Base-by-base conservation (phyloP, 2,888 invertebrate species). In the Ophion ventricosus region DNA sequence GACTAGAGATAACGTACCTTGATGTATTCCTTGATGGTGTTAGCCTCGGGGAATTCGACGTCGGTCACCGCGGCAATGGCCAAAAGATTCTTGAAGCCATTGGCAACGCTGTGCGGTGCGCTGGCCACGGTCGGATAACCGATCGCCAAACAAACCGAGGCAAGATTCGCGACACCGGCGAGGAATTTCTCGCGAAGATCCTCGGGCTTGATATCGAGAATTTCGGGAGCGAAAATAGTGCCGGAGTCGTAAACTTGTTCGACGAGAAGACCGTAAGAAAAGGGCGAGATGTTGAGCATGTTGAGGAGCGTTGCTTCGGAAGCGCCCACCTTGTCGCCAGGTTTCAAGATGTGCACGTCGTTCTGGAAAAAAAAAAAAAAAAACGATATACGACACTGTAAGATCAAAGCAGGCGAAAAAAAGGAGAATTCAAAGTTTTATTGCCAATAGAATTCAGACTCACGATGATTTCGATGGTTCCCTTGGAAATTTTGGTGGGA, bases 221-320 rank as follows among this genome's bases (percentile, higher is more conserved):
- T 98, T 88, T 97, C 97, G 0, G 99, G 99, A 23, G 98, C 97
- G 94, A 99, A 99, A 92, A 99, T 97, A 89, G 99, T 99, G 82
- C 99, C 99, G 86, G 98, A 98, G 94, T 99, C 99, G 91, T 99
- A 99, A 1, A 99, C 99, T 95, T 97, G 97, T 94, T 97, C 97
- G 86, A 99, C 98, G 63, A 97, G 95, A 90, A 99, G 95, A 95
- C 99, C 99, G 92, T 99, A 99, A 75, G 98, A 98, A 95, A 99
- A 99, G 73, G 99, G 99, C 93, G 99, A 99, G 94, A 99, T 99
- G 95, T 99, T 99, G 95, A 99, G 96, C 99, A 99, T 99, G 96
- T 99, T 99, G 89, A 99, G 95, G 82, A 99, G 96, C 17, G 99
- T 99, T 59, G 99, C 98, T 95, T 99, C 99, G 63, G 99, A 99